Conservation (phyloP, 1,140 invertebrate genomes). For the Delia radicum region DNA sequence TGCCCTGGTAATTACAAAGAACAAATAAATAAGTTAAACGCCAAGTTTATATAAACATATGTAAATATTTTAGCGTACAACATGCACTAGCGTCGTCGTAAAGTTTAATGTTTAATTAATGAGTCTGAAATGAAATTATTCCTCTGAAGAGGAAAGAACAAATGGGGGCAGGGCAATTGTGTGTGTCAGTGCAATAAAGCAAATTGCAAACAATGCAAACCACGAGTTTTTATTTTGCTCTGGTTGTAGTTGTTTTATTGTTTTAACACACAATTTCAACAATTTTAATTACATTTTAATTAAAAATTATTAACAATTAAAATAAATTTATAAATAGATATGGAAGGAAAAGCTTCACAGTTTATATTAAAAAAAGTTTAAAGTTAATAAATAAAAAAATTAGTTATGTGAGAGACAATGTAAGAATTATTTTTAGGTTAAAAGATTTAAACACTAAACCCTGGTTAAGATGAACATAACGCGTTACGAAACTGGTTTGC, state of each 20-base stretch:
- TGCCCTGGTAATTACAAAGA: too few relatives aligned
- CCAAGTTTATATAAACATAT: too few relatives aligned
- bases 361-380: too few relatives aligned
- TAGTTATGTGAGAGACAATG: too few relatives aligned
- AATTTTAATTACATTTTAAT: background rate
- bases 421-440: too few relatives aligned
- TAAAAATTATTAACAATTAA: background rate
- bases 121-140: background rate
- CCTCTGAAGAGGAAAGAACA: background rate
- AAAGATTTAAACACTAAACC: too few relatives aligned
- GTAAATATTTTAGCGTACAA: too few relatives aligned
- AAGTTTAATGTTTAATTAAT: background rate
- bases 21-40: too few relatives aligned
- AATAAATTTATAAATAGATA: background rate
- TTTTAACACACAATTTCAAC: background rate
- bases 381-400: too few relatives aligned
- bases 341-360: too few relatives aligned
- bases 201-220: background rate
- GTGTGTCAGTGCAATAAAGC: background rate
- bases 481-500: too few relatives aligned
- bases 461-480: too few relatives aligned
- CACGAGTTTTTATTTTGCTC: background rate
- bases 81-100: background rate
- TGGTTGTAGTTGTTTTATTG: background rate
- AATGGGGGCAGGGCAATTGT: background rate